Percentiles rank a stretch among this genome's conserved stretches.
phyloP scores from a whole-genome alignment of 2,797 vertebrate species.

The Xenentodon cancila region DNA sequence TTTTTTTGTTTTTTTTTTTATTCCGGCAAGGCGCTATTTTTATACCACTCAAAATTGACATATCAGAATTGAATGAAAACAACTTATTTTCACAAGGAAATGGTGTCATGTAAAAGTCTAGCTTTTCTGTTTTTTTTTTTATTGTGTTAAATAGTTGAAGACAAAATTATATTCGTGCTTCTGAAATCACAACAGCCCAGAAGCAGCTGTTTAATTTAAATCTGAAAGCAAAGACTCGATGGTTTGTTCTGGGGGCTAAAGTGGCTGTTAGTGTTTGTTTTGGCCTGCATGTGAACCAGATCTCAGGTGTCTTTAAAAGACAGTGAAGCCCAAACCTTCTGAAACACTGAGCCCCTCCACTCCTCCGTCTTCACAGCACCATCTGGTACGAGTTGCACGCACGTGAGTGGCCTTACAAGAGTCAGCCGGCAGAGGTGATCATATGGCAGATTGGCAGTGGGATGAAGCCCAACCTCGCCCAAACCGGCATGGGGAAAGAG shows the following conservation, averaged over 20 bases:
- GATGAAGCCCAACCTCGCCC: constrained; percentile 96
- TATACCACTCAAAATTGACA: constrained; percentile 50
- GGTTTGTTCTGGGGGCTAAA: background rate
- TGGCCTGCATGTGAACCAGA: constrained; percentile 4
- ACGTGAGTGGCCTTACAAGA: constrained; percentile 99
- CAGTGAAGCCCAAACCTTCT: background rate
- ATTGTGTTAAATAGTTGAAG: constrained; percentile 11
- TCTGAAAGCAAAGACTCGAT: background rate
- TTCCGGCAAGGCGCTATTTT: constrained; percentile 66
- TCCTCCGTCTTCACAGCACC: constrained; percentile 83
- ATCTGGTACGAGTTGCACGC: constrained; percentile 99
- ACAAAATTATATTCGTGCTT: background rate
- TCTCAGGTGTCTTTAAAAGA: constrained; percentile 21
- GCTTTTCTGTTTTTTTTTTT: too few species aligned
- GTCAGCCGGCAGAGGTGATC: constrained; percentile 95
- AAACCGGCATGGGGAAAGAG: constrained; percentile 98
- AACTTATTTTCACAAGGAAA: constrained; percentile 23
- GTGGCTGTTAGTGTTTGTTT: background rate
- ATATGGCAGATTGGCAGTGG: constrained; percentile 98
- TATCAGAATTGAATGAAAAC: constrained; percentile 41
- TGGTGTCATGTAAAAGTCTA: too few species aligned
- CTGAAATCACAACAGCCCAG: background rate
- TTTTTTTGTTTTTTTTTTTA: constrained; percentile 11
- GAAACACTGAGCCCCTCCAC: constrained; percentile 31
- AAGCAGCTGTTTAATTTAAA: background rate